A percentile compares a stretch with the other conserved stretches of the same genome.
Conservation (phyloP, 1,140 invertebrate species). For the Atta texana region DNA sequence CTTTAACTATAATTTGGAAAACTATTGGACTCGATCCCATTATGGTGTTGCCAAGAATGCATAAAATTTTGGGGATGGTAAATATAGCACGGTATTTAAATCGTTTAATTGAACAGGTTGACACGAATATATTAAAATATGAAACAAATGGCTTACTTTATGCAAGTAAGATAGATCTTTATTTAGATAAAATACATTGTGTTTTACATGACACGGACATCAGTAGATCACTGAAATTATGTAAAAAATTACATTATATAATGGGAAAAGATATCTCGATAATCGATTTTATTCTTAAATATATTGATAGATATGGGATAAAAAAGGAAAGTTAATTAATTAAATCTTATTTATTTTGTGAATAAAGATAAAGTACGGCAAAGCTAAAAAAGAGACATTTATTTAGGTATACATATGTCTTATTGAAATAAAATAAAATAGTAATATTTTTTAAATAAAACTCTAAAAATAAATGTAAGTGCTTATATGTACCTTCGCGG, state of each 20-base stretch:
- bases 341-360: slow-evolving; percentile 39
- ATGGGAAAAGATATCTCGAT: slow-evolving; percentile 79
- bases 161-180: slow-evolving; percentile 86
- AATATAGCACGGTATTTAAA: slow-evolving; percentile 87
- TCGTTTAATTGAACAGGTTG: slow-evolving; percentile 83
- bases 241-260: slow-evolving; percentile 68
- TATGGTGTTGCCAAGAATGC: slow-evolving; percentile 80
- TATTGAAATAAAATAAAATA: too few relatives aligned
- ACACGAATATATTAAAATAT: slow-evolving; percentile 82
- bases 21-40: slow-evolving; percentile 82
- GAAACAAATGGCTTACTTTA: slow-evolving; percentile 80
- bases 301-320: slow-evolving; percentile 47
- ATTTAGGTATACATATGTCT: too few relatives aligned
- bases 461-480: too few relatives aligned
- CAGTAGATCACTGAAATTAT: slow-evolving; percentile 36
- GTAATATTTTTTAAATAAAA: too few relatives aligned
- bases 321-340: slow-evolving; percentile 38
- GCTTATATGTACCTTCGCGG: too few relatives aligned
- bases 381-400: not conserved
- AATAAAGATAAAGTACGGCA: slow-evolving; percentile 14
- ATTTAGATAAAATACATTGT: slow-evolving; percentile 85
- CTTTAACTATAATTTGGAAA: slow-evolving; percentile 87
- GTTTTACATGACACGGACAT: slow-evolving; percentile 65
- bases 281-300: slow-evolving; percentile 78
- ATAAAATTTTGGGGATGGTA: slow-evolving; percentile 85